phyloP scores from a whole-genome alignment of 2,888 invertebrate species.

The Lordiphosa andalusiaca region DNA sequence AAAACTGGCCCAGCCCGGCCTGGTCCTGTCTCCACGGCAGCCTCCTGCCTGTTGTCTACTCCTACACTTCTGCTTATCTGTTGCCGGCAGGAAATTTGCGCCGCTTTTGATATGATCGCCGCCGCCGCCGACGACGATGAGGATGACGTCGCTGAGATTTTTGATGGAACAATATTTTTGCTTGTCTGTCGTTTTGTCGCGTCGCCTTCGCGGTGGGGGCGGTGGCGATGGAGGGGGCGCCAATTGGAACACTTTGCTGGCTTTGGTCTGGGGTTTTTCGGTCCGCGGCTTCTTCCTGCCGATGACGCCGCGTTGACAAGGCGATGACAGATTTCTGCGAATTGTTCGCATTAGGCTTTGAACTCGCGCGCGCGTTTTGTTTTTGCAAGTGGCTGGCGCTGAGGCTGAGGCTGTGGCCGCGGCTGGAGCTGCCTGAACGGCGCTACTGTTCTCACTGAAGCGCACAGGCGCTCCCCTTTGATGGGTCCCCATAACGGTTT shows the following conservation, averaged over 20 bases:
- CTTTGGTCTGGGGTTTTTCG: slow-evolving; percentile 13
- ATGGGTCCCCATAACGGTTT: slow-evolving; percentile 64
- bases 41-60: slow-evolving; percentile 28
- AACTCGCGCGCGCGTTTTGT: slow-evolving; percentile 58
- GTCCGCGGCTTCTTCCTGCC: slow-evolving; percentile 33
- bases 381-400: slow-evolving; percentile 45
- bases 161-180: slow-evolving; percentile 67
- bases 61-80: slow-evolving; percentile 57
- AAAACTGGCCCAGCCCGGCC: slow-evolving; percentile 23
- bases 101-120: slow-evolving; percentile 71
- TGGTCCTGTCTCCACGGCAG: slow-evolving; percentile 19
- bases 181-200: slow-evolving; percentile 37
- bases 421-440: slow-evolving; percentile 40
- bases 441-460: slow-evolving; percentile 77
- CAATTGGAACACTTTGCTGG: slow-evolving; percentile 60
- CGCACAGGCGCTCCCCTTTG: slow-evolving; percentile 71
- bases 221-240: slow-evolving; percentile 38
- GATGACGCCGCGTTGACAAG: slow-evolving; percentile 75
- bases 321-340: slow-evolving; percentile 79
- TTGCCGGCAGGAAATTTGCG: slow-evolving; percentile 67
- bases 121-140: slow-evolving; percentile 20
- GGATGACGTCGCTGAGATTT: slow-evolving; percentile 54
- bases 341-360: slow-evolving; percentile 76
- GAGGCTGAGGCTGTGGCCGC: slow-evolving; percentile 23
- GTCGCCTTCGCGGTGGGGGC: slow-evolving; percentile 1